Base-by-base conservation (phyloP, 2,888 invertebrate genomes). In the Yponomeuta evonymella region DNA sequence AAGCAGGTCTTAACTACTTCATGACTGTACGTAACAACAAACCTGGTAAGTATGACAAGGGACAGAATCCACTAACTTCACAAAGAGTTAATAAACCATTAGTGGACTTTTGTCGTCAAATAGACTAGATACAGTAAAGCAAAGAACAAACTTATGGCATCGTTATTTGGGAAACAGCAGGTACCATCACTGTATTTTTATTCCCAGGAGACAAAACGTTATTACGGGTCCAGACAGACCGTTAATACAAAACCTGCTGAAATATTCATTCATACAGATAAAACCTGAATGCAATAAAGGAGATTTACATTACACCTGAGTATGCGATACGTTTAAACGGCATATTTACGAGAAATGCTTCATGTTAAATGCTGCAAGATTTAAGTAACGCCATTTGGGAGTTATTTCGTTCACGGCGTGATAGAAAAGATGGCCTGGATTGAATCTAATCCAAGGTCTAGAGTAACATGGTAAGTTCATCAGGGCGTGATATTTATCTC, bases 201-300 rank as follows among this genome's bases (percentile, higher is more conserved):
- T 43, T 43, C 43, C 43, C 8, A 0, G 43, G 43, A 43, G 43
- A 43, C 43, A 43, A 43, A 43, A 43, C 43, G 9, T 43, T 58
- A 15, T 15, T 58, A 58, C 12, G 15, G 51, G 51, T 58, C 15
- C 51, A 58, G 51, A 58, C 51, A 58, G 51, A 58, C 51, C 15
- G 15, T 58, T 58, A 15, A 58, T 2, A 4, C 12, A 58, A 58
- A 58, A 58, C 51, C 51, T 58, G 51, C 51, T 58, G 51, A 58
- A 58, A 58, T 58, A 58, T 58, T 58, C 51, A 58, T 58, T 58
- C 51, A 58, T 58, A 58, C 51, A 58, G 51, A 58, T 58, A 58
- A 58, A 58, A 58, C 51, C 51, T 58, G 51, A 58, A 15, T 58
- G 51, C 51, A 58, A 58, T 58, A 58, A 58, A 58, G 51, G 15